Evolutionary conservation across 2,113 vertebrate genomes (phyloP).

Genomic region (Trachemys scripta): DNA sequence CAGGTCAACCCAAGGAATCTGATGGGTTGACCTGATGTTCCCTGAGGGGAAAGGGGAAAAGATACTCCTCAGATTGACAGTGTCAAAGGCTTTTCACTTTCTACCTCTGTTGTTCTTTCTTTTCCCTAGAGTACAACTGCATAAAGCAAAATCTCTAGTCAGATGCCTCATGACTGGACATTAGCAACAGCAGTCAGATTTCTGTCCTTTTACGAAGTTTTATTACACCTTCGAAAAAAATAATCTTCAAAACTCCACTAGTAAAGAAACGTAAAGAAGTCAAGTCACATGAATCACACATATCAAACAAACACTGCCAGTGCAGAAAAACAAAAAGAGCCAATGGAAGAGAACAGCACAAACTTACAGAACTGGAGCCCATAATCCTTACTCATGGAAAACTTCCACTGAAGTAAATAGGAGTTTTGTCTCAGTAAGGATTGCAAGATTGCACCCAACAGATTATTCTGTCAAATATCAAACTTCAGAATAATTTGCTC

Average conservation of each 20-base stretch:
- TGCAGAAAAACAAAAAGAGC: not conserved
- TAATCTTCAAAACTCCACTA: not conserved
- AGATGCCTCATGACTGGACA: not conserved
- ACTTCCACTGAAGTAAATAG: not conserved
- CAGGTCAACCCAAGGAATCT: no score
- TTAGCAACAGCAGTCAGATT: not conserved
- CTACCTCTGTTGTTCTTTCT: not conserved
- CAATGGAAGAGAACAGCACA: not conserved
- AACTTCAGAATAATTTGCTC: not conserved
- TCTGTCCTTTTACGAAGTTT: not conserved
- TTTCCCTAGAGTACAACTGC: not conserved
- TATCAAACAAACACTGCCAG: not conserved
- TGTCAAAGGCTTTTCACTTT: not conserved
- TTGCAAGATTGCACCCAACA: not conserved
- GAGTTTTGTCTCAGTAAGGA: slow-evolving; percentile 8
- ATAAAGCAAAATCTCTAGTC: not conserved
- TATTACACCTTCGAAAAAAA: not conserved
- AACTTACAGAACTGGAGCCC: not conserved
- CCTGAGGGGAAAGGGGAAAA: not conserved
- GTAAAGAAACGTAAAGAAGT: not conserved
- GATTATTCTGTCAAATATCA: not conserved
- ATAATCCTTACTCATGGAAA: not conserved
- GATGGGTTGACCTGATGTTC: no score
- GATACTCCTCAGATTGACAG: not conserved
- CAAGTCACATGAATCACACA: not conserved